Evolutionary conservation across 2,888 invertebrate genomes (phyloP).

Genomic region (Dicranocentrus wangi): DNA sequence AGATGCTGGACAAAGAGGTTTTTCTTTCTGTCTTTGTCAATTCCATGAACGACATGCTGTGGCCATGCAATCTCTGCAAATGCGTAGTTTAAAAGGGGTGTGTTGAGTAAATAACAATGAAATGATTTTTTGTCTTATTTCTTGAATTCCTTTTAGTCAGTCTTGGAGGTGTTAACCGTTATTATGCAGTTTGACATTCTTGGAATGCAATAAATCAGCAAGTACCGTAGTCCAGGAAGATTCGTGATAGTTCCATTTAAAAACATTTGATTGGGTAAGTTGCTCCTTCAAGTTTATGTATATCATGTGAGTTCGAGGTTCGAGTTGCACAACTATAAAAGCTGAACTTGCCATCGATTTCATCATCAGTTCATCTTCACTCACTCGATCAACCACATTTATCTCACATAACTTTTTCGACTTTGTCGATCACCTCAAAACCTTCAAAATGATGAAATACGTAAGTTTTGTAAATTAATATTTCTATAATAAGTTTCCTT

Average conservation of each 20-base stretch:
- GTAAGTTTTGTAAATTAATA: constrained; percentile 11
- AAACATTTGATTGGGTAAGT: neutral
- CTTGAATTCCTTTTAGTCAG: no score
- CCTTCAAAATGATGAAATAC: constrained; percentile 51
- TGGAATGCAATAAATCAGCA: neutral
- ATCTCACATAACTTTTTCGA: constrained; percentile 4
- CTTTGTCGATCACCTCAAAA: constrained; percentile 13
- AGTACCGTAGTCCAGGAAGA: neutral
- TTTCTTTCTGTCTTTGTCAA: no score
- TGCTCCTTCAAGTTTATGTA: neutral
- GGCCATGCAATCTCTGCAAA: no score
- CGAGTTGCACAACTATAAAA: constrained; percentile 2
- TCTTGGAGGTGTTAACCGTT: no score
- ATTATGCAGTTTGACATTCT: no score
- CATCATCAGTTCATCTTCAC: neutral
- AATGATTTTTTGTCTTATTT: no score
- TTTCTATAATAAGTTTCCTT: neutral
- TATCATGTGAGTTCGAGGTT: neutral
- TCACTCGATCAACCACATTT: neutral
- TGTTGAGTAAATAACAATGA: no score
- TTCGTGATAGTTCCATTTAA: neutral
- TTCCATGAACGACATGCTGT: no score
- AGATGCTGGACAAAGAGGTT: no score
- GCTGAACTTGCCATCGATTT: neutral
- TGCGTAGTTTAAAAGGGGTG: no score